phyloP scores from a whole-genome alignment of 2,113 vertebrate genomes.

The Daboia siamensis region DNA sequence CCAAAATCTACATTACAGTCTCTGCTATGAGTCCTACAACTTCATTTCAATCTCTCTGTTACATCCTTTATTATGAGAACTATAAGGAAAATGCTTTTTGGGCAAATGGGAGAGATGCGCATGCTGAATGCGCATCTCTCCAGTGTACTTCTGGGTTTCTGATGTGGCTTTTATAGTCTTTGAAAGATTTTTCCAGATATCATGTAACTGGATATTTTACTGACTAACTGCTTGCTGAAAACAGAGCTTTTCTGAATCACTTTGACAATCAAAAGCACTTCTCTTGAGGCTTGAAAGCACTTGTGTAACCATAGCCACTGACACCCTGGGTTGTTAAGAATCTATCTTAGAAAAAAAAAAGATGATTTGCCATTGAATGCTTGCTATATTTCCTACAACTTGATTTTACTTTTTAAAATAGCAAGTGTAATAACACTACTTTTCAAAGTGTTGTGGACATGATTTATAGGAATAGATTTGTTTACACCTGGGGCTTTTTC shows the following conservation, averaged over 20 bases:
- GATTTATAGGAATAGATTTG: constrained; percentile 3
- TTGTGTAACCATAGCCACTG: neutral
- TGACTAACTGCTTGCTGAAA: neutral
- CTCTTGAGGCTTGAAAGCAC: neutral
- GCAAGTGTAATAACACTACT: neutral
- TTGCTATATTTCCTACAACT: neutral
- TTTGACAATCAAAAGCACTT: neutral
- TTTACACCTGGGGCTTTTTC: neutral
- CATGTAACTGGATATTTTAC: neutral
- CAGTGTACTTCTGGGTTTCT: neutral
- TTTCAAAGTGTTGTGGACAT: neutral
- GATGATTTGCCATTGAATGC: neutral
- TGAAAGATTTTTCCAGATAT: neutral
- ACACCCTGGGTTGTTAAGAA: neutral
- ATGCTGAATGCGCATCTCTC: neutral
- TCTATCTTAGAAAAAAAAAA: neutral
- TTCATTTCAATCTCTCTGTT: neutral
- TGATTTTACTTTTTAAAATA: neutral
- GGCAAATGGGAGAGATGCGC: neutral
- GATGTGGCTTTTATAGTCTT: neutral
- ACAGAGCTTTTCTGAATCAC: neutral
- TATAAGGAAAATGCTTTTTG: neutral
- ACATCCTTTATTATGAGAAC: neutral
- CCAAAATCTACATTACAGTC: neutral
- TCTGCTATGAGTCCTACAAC: neutral